Evolutionary conservation across 2,888 invertebrate species (phyloP), one percentile per base, ranked within the genome.

Genomic region (Acrocyrtus sp.): DNA sequence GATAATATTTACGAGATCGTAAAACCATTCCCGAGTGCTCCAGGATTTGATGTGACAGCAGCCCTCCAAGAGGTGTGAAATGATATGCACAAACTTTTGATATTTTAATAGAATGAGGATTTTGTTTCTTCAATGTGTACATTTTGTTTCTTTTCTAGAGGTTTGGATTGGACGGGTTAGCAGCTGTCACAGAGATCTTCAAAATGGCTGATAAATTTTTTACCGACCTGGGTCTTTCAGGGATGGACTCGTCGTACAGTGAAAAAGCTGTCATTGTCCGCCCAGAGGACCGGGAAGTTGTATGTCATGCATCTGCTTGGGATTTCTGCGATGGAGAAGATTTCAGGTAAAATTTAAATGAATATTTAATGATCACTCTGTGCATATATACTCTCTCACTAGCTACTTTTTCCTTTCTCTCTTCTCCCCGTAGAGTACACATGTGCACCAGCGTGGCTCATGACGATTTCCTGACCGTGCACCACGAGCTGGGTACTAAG

Each of bases 401-500:
- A 48, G 15, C 15, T 24, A 39, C 19, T 17, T 34, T 27, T 57
- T 15, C 39, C 10, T 17, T 17, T 58, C n/a, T 41, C 15, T 17
- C 12, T 56, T 15, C 17, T 26, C 6, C n/a, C n/a, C 83, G 91
- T 92, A 81, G 92, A 93, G 74, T 93, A n/a, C n/a, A 93, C 81
- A 92, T 92, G 83, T 94, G 94, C 82, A 92, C 93, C 0, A 90
- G 90, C 82, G 89, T 92, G 3, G 90, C 90, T 2, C 90, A 91
- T 89, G 90, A 91, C n/a, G 91, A 93, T 83, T 85, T 94, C 29
- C 85, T 87, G 68, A 90, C 93, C 0, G 92, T 93, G 0, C 95
- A 96, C 82, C 95, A 96, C 82, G 96, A 96, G 85, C 91, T 93
- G 90, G 92, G 92, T 0, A n/a, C n/a, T n/a, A n/a, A n/a, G n/a